A percentile compares a stretch with the other conserved stretches of the same genome.
Evolutionary conservation across 2,888 invertebrate species (phyloP).

Genomic region (Diarsia rubi): DNA sequence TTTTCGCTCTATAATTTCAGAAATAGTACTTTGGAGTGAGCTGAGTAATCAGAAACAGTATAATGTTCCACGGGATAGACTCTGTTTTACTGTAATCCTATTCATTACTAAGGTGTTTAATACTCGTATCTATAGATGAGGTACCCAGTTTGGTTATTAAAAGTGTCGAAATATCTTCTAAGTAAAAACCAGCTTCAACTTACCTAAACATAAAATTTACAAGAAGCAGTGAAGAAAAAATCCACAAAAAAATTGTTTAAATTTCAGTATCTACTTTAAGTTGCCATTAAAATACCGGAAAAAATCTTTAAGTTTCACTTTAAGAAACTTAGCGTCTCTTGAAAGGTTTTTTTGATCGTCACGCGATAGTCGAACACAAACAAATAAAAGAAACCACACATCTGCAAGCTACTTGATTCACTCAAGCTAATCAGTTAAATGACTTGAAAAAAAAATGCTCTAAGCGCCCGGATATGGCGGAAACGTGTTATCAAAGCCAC

Average conservation of each 20-base stretch:
- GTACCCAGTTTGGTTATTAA: not conserved
- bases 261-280: not conserved
- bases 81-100: not conserved
- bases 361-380: conserved; percentile 39
- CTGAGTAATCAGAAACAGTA: not conserved
- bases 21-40: not conserved
- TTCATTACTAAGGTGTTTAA: not conserved
- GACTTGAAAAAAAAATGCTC: conserved; percentile 74
- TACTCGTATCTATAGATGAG: not conserved
- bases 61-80: no score
- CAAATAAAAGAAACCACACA: conserved; percentile 45
- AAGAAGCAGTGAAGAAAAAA: not conserved
- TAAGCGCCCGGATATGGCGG: conserved; percentile 77
- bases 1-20: not conserved
- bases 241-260: not conserved
- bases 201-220: not conserved
- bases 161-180: not conserved
- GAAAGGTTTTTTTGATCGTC: conserved; percentile 56
- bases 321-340: conserved; percentile 12
- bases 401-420: conserved; percentile 67
- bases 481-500: conserved; percentile 80
- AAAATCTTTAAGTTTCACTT: conserved; percentile 14
- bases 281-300: not conserved
- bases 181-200: not conserved
- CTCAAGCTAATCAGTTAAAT: conserved; percentile 72